Base-by-base conservation (phyloP, 2,888 invertebrate species). In the Alloscopus bannaensis region DNA sequence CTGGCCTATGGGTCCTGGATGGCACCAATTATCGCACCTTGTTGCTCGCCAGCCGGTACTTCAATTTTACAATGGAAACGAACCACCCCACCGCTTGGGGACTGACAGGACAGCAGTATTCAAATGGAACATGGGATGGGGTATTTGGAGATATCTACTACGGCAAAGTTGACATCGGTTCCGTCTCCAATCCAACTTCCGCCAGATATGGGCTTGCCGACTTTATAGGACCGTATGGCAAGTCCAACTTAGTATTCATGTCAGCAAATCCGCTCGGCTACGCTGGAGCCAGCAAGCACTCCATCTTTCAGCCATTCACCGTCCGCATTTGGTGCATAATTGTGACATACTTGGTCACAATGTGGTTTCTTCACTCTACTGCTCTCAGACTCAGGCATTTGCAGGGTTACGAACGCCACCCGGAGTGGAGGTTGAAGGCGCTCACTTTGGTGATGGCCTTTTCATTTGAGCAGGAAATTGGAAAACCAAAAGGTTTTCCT, bases 161-260 rank as follows among this genome's bases (percentile, higher is more conserved):
- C 47, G 57, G 42, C 0, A 52, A 62, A 28, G 72, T 70, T 1
- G 80, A 82, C 28, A 64, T 82, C 3, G 80, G 78, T 20, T 78
- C 80, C 18, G 82, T 80, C 26, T 60, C 80, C 0, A 80, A 65
- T 59, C 82, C 80, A 13, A 80, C 77, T 2, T n/a, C 45, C n/a
- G 60, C 73, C n/a, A 18, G 80, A 22, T 73, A 75, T 22, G 80
- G 80, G 0, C 47, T 82, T 8, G 77, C 70, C 16, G 82, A 82
- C 40, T 82, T 82, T 68, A 80, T 80, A 16, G 66, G 80, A n/a
- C 73, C 80, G 2, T 82, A 77, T 59, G 80, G 82, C 0, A 59
- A 71, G 36, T 80, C 82, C 13, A 80, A 77, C 29, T 40, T 82
- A 16, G 69, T 82, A 16, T 82, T 76, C 45, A 71, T 80, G n/a